Base-by-base conservation (phyloP, 2,888 invertebrate genomes). In the Synanthedon myopaeformis region DNA sequence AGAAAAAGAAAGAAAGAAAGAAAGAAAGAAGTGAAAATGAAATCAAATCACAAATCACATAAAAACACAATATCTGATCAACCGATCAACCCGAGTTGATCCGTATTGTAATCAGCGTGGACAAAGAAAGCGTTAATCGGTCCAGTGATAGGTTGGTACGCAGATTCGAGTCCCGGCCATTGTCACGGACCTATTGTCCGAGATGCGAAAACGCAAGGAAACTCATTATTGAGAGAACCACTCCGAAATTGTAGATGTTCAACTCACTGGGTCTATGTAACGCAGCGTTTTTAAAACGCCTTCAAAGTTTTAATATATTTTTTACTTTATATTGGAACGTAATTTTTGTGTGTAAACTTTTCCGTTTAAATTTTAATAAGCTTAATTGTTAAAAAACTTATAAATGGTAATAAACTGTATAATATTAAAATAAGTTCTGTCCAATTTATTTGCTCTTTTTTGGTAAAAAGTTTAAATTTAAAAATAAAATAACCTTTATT, bases 101-200 rank as follows among this genome's bases (percentile, higher is more conserved):
- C 58, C 63, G 66, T 66, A 64, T 69, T 61, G 65, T 58, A 59
- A 60, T 61, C 55, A 61, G 23, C 51, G 58, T 58, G 62, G 60
- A 78, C 77, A 78, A 78, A 71, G 72, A 67, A 66, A 61, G 62
- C 72, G 66, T 71, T 77, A 76, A 77, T 77, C 76, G 70, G 70
- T 58, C 61, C 49, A 19, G 17, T 49, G 59, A 67, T 66, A 64
- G 67, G 72, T 71, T 35, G 35, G 64, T 65, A 70, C 63, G 67
- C 66, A 70, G 74, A 70, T 72, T 69, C 69, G 70, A 67, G 63
- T 64, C 62, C 57, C 54, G 42, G 45, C 45, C n/a, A 58, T 62
- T 58, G 65, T 65, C 51, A 12, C 35, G 19, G 19, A 42, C 17
- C 66, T 66, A 63, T 62, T 61, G 59, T 60, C 65, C 62, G 42